Conservation (phyloP, 2,888 invertebrate genomes). For the Heliconius sara region DNA sequence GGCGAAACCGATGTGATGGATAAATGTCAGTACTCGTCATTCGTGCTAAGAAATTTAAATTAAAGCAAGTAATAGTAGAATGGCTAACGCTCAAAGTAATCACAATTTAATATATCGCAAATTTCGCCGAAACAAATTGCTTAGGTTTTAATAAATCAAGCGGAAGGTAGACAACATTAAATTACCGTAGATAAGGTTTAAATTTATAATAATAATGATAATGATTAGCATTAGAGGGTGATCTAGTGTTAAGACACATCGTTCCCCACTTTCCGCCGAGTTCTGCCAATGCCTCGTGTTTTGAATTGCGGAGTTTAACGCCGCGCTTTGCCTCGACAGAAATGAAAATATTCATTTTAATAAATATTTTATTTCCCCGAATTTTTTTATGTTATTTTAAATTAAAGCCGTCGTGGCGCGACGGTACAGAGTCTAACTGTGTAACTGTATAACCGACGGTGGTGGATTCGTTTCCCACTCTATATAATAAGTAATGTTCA, state of each 20-base stretch:
- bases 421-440: too few relatives aligned
- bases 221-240: too few relatives aligned
- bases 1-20: slow-evolving; percentile 1
- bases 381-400: not conserved
- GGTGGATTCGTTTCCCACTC: not conserved
- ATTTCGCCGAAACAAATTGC: slow-evolving; percentile 14
- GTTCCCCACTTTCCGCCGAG: too few relatives aligned
- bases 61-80: slow-evolving; percentile 35
- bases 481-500: too few relatives aligned
- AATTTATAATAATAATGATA: not conserved
- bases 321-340: too few relatives aligned
- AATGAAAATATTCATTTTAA: too few relatives aligned
- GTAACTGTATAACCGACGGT: not conserved
- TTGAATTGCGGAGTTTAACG: too few relatives aligned
- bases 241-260: too few relatives aligned
- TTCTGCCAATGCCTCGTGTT: too few relatives aligned
- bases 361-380: too few relatives aligned
- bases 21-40: slow-evolving; percentile 39
- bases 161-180: not conserved
- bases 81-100: slow-evolving; percentile 22
- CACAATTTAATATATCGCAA: slow-evolving; percentile 13
- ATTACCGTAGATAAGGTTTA: not conserved
- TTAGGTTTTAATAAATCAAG: slow-evolving; percentile 5
- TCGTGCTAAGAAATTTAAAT: slow-evolving; percentile 53
- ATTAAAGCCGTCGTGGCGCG: not conserved